Evolutionary conservation across 2,888 invertebrate genomes (phyloP).

Genomic region (Ornithoptera priamus): DNA sequence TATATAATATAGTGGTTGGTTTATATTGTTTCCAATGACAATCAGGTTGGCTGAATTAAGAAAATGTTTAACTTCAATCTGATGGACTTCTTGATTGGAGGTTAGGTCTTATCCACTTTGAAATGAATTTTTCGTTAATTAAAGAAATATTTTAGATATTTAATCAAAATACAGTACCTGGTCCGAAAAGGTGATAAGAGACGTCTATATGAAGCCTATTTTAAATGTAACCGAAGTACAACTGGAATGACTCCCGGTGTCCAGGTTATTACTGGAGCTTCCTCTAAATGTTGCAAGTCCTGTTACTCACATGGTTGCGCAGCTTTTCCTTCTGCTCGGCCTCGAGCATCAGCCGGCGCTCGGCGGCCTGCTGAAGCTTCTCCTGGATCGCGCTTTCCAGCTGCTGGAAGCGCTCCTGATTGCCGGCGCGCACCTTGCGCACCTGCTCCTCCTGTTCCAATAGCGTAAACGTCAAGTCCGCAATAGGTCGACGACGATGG

Average conservation of each 20-base stretch:
- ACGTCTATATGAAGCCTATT: too few relatives aligned
- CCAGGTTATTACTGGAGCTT: too few relatives aligned
- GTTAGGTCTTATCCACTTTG: too few relatives aligned
- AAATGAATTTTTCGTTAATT: too few relatives aligned
- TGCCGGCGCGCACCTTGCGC: conserved; percentile 84
- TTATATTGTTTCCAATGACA: too few relatives aligned
- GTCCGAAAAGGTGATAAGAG: too few relatives aligned
- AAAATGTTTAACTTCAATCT: too few relatives aligned
- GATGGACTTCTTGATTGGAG: too few relatives aligned
- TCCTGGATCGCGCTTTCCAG: conserved; percentile 84
- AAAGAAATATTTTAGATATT: too few relatives aligned
- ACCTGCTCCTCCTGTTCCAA: conserved; percentile 85
- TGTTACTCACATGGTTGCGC: conserved; percentile 80
- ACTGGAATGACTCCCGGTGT: not conserved
- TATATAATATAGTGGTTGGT: too few relatives aligned
- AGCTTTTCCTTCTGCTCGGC: conserved; percentile 89
- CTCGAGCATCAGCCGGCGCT: conserved; percentile 86
- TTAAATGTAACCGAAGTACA: not conserved
- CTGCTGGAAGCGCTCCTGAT: conserved; percentile 84
- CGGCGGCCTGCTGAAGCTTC: conserved; percentile 77
- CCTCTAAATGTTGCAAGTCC: not conserved
- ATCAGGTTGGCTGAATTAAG: too few relatives aligned
- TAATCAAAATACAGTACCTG: too few relatives aligned
- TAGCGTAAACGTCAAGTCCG: not conserved
- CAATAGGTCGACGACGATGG: not conserved